These are phyloP conservation scores for Zootermopsis nevadensis DNA, from an alignment of 2,888 invertebrate genomes.

Conservation along the genomic window DNA sequence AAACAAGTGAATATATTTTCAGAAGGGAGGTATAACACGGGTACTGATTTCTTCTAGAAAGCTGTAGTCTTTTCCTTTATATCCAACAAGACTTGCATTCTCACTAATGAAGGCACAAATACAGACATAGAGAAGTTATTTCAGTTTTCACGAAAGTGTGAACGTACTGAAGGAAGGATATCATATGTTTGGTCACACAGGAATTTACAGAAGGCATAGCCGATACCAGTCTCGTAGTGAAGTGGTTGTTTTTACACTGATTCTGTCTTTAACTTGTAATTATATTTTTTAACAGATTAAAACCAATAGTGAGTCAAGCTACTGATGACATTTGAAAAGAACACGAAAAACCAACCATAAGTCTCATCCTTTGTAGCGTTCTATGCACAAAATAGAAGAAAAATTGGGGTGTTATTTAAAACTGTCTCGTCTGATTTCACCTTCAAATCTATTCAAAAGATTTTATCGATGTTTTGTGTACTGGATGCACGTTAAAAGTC, in stretches of 20 bases:
- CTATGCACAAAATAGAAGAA: too few relatives aligned
- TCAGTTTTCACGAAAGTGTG: not conserved
- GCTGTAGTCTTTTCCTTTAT: not conserved
- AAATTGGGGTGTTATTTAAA: too few relatives aligned
- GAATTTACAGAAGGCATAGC: not conserved
- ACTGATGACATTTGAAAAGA: too few relatives aligned
- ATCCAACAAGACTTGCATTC: conserved; percentile 28
- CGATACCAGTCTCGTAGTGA: not conserved
- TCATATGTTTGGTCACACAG: not conserved
- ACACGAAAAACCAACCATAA: too few relatives aligned
- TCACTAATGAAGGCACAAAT: conserved; percentile 35
- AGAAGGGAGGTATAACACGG: not conserved
- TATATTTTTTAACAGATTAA: too few relatives aligned
- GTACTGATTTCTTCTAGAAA: not conserved
- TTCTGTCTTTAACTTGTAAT: not conserved
- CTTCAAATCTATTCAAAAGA: too few relatives aligned
- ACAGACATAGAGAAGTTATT: not conserved
- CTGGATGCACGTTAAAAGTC: too few relatives aligned
- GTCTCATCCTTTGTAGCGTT: too few relatives aligned
- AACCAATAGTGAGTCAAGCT: too few relatives aligned
- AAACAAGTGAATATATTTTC: not conserved
- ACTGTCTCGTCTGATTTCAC: too few relatives aligned
- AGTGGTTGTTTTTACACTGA: not conserved
- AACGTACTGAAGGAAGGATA: not conserved
- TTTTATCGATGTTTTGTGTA: too few relatives aligned